A percentile compares a stretch with the other conserved stretches of the same genome.
phyloP scores from a whole-genome alignment of 1,140 invertebrate species.

The Stegodyphus mimosarum region DNA sequence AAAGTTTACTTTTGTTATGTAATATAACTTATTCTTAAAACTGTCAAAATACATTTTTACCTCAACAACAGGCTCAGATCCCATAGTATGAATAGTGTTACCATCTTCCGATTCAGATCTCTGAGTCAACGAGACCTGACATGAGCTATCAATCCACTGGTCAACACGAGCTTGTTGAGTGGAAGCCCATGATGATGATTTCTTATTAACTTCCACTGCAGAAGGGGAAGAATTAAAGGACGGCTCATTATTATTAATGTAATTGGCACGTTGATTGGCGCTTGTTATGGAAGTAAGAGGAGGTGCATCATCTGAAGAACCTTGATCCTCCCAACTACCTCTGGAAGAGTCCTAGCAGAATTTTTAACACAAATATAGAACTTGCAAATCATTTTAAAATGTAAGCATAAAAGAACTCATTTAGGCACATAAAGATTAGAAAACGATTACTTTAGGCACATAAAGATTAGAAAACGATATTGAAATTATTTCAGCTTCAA shows the following conservation, averaged over 20 bases:
- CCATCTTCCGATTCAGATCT: slow-evolving; percentile 42
- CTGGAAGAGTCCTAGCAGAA: slow-evolving; percentile 68
- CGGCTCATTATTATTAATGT: slow-evolving; percentile 55
- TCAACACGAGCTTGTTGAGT: slow-evolving; percentile 51
- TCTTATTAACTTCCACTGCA: slow-evolving; percentile 30
- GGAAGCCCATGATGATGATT: slow-evolving; percentile 48
- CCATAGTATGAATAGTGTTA: slow-evolving; percentile 16
- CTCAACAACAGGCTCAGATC: slow-evolving; percentile 34
- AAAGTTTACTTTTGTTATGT: too few relatives aligned
- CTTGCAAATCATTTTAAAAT: too few relatives aligned
- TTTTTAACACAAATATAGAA: background rate
- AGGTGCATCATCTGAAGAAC: slow-evolving; percentile 62
- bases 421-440: too few relatives aligned
- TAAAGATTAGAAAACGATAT: too few relatives aligned
- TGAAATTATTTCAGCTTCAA: too few relatives aligned
- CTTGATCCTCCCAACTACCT: slow-evolving; percentile 68
- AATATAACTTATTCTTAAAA: too few relatives aligned
- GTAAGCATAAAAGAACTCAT: too few relatives aligned
- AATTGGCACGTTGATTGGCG: slow-evolving; percentile 59
- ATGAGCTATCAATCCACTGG: slow-evolving; percentile 52
- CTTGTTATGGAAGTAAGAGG: slow-evolving; percentile 40
- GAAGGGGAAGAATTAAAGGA: slow-evolving; percentile 42
- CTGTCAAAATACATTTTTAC: background rate
- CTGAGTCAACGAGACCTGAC: slow-evolving; percentile 26
- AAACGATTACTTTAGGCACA: too few relatives aligned